Percentiles rank a stretch among this genome's conserved stretches.
phyloP scores from a whole-genome alignment of 2,797 vertebrate species.

The Macrochelys suwanniensis region DNA sequence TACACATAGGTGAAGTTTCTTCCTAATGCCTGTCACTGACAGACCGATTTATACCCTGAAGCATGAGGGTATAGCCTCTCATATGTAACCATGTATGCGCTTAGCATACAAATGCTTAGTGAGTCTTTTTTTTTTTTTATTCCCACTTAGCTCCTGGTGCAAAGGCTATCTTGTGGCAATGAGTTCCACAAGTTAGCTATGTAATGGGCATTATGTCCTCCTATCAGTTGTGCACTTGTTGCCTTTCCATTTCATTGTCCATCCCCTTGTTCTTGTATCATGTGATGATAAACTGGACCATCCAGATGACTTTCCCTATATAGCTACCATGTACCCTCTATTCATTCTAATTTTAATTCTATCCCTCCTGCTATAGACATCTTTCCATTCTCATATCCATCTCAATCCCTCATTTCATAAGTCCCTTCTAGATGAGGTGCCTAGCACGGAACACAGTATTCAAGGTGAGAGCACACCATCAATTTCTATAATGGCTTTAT shows the following conservation, averaged over 20 bases:
- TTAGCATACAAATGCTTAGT: fast-evolving
- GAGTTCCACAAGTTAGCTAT: background rate
- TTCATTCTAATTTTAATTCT: background rate
- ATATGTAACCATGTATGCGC: background rate
- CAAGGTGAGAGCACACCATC: background rate
- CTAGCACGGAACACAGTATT: background rate
- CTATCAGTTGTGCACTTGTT: background rate
- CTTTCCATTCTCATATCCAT: background rate
- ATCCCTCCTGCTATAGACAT: background rate
- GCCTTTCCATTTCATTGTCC: background rate
- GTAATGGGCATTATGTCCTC: background rate
- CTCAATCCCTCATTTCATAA: background rate
- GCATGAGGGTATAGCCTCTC: fast-evolving
- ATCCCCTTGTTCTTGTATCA: background rate
- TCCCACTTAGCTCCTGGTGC: fast-evolving
- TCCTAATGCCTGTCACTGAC: background rate
- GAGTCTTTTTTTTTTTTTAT: background rate
- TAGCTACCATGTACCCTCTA: background rate
- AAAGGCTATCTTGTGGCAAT: fast-evolving
- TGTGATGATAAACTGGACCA: background rate
- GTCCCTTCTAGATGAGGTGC: background rate
- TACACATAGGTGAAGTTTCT: background rate
- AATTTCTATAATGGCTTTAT: background rate
- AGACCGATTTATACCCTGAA: fast-evolving
- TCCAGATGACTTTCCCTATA: background rate